Base-by-base conservation (phyloP, 1,140 invertebrate species). In the Oreohelix idahoensis region DNA sequence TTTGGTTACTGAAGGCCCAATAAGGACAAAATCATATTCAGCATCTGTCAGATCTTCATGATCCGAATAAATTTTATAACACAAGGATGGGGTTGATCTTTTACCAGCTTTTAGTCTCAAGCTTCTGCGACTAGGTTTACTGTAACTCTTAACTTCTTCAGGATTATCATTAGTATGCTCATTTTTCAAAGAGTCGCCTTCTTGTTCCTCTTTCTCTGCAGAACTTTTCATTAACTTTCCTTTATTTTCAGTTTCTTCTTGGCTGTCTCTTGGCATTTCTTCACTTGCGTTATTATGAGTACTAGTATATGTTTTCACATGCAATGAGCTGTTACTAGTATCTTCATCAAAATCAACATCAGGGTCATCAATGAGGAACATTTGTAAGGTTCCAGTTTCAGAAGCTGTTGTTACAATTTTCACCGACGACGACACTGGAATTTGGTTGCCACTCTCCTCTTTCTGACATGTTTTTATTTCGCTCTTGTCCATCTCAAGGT, bases 101-200 rank as follows among this genome's bases (percentile, higher is more conserved):
- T 79, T 66, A 66, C 53, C 53, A 36, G 53, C 17, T 42, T 79
- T 79, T 26, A 79, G 26, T 39, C 53, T 58, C 51, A 79, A 29
- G 39, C 58, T 66, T 26, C 58, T n/a, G 1, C 36, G 29, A 66
- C 58, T 69, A 17, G 49, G 39, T n/a, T 51, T 76, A 29, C 4
- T 23, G n/a, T 49, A n/a, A 29, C 2, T 2, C n/a, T 29, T 66
- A 66, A 11, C 20, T 39, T 23, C 39, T 49, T 15, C 39, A 32
- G 13, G 2, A 45, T 45, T 35, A 76, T 45, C 15, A 35, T 53
- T 76, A 4, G 42, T n/a, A 4, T n/a, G n/a, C 11, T 51, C 45
- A 32, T 29, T 76, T 51, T 13, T 2, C 29, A 35, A 32, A 49
- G 26, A 49, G 1, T 0, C 32, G n/a, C 13, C 26, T 35, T 76